Percentiles rank a stretch among this genome's conserved stretches.
Conservation (phyloP, 2,113 vertebrate species). For the Pungitius pungitius region DNA sequence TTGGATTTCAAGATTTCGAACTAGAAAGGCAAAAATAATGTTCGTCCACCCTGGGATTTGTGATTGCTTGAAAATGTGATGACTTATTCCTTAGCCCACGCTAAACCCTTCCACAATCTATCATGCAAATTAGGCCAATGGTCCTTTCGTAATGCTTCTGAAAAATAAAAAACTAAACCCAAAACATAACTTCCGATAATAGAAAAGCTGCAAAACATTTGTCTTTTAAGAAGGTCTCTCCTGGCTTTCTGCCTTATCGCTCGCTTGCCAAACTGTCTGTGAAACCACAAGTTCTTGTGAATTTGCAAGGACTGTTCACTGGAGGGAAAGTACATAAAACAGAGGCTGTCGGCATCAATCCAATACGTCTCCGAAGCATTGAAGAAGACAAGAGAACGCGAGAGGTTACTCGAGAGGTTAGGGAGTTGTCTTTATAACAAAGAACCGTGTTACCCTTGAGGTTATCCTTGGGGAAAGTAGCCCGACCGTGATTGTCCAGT, state of each 20-base stretch:
- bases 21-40: background rate
- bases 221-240: background rate
- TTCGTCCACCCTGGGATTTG: background rate
- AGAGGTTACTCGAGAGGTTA: background rate
- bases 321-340: background rate
- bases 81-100: background rate
- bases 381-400: background rate
- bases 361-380: background rate
- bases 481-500: constrained; percentile 45
- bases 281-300: background rate
- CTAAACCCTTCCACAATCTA: background rate
- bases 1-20: background rate
- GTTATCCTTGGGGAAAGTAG: constrained; percentile 10
- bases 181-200: background rate
- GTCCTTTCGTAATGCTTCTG: background rate
- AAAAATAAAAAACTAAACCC: background rate
- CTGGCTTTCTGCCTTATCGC: background rate
- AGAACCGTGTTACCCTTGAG: constrained; percentile 13
- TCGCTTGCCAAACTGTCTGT: background rate
- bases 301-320: background rate
- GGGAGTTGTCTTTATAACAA: constrained; percentile 1
- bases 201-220: background rate
- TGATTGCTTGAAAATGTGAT: background rate
- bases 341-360: background rate
- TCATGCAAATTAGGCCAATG: background rate